These are phyloP conservation scores for Chrosomus eos DNA, from an alignment of 2,797 vertebrate genomes.

Conservation along the genomic window DNA sequence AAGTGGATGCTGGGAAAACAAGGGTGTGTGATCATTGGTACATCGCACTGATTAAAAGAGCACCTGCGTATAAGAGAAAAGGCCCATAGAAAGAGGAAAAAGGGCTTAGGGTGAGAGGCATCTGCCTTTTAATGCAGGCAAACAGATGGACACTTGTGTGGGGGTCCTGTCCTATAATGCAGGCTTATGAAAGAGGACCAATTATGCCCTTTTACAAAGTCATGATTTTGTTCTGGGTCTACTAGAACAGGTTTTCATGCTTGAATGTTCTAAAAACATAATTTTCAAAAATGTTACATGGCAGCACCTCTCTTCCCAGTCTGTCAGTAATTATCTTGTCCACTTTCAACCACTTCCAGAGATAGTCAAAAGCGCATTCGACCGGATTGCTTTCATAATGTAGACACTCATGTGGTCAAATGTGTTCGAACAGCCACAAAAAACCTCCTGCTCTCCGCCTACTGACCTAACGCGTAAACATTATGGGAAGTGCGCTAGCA, in stretches of 20 bases:
- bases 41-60: conserved; percentile 77
- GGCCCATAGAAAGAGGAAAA: conserved; percentile 67
- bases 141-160: conserved; percentile 76
- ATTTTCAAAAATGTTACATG: background rate
- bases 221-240: background rate
- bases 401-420: no score
- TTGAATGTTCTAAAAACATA: background rate
- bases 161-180: conserved; percentile 58
- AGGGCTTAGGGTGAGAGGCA: conserved; percentile 72
- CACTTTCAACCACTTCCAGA: no score
- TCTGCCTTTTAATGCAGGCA: conserved; percentile 73
- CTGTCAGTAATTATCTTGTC: background rate
- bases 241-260: background rate
- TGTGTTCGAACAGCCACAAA: no score
- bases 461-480: no score
- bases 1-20: conserved; percentile 47
- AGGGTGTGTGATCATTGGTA: conserved; percentile 57
- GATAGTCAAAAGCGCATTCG: no score
- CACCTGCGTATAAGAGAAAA: conserved; percentile 62
- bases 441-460: no score
- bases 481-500: no score
- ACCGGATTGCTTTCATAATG: no score
- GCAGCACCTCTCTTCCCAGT: background rate
- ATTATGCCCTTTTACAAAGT: background rate
- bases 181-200: conserved; percentile 38